A percentile compares a stretch with the other conserved stretches of the same genome.
These are phyloP conservation scores for Drosophila paramelanica DNA, from an alignment of 2,888 invertebrate species.

Conservation along the genomic window DNA sequence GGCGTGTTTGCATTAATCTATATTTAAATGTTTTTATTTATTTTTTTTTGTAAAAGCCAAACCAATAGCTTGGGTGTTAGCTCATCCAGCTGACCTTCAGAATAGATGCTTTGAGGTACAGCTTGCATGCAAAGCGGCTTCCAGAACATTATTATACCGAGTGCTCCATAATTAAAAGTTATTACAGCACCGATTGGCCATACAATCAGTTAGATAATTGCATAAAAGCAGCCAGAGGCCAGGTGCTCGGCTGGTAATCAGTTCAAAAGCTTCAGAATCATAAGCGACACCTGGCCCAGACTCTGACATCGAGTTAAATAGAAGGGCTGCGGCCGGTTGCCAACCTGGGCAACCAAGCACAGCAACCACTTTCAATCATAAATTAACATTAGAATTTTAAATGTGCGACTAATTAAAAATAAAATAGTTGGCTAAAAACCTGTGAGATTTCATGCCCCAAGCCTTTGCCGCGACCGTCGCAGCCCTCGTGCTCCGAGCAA, in stretches of 20 bases:
- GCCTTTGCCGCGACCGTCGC: conserved; percentile 37
- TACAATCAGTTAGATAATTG: conserved; percentile 50
- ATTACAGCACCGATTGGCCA: conserved; percentile 72
- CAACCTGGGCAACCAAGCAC: conserved; percentile 17
- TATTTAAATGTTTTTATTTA: conserved; percentile 10
- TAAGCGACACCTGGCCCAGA: conserved; percentile 69
- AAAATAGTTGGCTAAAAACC: conserved; percentile 58
- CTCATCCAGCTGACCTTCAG: conserved; percentile 32
- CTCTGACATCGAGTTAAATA: conserved; percentile 41
- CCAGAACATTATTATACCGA: conserved; percentile 60
- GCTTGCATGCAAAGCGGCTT: conserved; percentile 60
- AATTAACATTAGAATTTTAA: conserved; percentile 80
- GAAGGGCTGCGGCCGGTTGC: conserved; percentile 60
- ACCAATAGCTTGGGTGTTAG: background rate
- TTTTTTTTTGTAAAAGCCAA: conserved; percentile 4
- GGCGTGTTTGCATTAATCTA: background rate
- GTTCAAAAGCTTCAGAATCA: conserved; percentile 52
- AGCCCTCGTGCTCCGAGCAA: conserved; percentile 38
- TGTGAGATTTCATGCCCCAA: conserved; percentile 78
- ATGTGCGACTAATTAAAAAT: conserved; percentile 70
- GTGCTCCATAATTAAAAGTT: conserved; percentile 72
- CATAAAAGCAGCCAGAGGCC: conserved; percentile 26
- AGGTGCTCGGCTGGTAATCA: conserved; percentile 58
- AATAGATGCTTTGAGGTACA: conserved; percentile 31
- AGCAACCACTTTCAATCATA: conserved; percentile 75